phyloP scores from a whole-genome alignment of 2,888 invertebrate species.

The Dysmachus trigonus region DNA sequence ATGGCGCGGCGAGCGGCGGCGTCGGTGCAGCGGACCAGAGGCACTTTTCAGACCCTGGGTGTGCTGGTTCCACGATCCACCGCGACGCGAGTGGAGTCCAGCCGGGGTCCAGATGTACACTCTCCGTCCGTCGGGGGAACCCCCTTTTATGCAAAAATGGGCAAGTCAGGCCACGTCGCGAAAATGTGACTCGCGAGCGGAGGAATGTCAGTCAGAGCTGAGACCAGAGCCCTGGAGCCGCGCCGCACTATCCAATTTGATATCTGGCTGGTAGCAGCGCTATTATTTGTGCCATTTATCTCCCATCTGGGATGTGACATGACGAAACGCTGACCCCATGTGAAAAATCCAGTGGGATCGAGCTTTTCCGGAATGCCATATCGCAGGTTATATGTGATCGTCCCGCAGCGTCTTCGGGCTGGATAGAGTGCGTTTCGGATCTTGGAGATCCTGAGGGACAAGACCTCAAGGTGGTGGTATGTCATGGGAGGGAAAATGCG shows the following conservation, averaged over 20 bases:
- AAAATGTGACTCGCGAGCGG: conserved; percentile 20
- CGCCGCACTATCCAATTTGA: conserved; percentile 1
- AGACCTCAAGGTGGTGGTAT: not conserved
- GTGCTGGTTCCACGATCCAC: not conserved
- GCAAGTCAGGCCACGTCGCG: conserved; percentile 15
- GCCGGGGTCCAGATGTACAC: conserved; percentile 24
- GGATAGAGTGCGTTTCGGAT: not conserved
- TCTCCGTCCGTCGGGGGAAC: not conserved
- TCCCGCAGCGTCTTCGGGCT: too few relatives aligned
- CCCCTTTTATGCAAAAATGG: not conserved
- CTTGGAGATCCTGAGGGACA: not conserved
- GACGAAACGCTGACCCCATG: conserved; percentile 43
- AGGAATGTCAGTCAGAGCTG: conserved; percentile 12
- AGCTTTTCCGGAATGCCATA: conserved; percentile 14
- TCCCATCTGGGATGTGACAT: conserved; percentile 43
- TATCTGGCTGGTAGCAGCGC: conserved; percentile 26
- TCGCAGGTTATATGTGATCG: not conserved
- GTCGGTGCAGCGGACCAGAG: not conserved
- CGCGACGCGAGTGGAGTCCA: not conserved
- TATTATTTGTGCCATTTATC: conserved; percentile 42
- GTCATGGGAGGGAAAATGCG: conserved; percentile 15
- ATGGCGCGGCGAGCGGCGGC: too few relatives aligned
- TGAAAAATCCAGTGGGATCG: conserved; percentile 23
- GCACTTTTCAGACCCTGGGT: conserved; percentile 10
- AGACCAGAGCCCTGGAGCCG: not conserved